phyloP scores from a whole-genome alignment of 2,888 invertebrate species.

The Pseudoips prasinana region DNA sequence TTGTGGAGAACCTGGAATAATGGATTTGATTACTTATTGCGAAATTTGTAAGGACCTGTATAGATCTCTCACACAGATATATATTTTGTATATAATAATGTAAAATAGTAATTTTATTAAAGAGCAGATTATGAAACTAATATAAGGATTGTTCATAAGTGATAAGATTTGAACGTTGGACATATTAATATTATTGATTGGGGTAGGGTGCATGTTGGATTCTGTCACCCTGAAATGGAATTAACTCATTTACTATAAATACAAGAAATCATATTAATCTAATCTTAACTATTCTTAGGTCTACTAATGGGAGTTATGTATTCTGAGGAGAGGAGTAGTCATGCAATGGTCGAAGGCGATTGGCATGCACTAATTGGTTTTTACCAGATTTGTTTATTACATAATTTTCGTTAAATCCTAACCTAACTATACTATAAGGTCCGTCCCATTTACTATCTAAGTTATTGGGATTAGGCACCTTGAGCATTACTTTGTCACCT shows the following conservation, averaged over 20 bases:
- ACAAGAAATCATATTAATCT: not conserved
- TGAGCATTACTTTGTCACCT: constrained; percentile 30
- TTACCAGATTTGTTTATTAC: constrained; percentile 24
- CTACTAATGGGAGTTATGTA: not conserved
- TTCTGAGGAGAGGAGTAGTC: not conserved
- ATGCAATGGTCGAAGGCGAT: constrained; percentile 24
- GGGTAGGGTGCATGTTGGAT: not conserved
- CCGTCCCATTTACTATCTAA: constrained; percentile 41
- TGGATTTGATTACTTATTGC: too few species aligned
- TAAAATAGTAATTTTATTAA: constrained; percentile 7
- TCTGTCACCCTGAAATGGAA: too few species aligned
- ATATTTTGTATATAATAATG: constrained; percentile 6
- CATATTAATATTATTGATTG: not conserved
- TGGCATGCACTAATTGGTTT: constrained; percentile 31
- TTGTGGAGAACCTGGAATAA: too few species aligned
- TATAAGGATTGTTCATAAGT: not conserved
- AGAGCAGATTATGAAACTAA: constrained; percentile 8
- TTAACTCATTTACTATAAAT: not conserved
- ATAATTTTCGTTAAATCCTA: constrained; percentile 36
- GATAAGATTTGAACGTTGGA: not conserved
- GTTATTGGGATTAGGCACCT: constrained; percentile 36
- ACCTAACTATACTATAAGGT: constrained; percentile 27
- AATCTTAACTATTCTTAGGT: not conserved
- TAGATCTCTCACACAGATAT: too few species aligned
- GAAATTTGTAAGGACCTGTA: too few species aligned